Evolutionary conservation across 1,140 invertebrate species (phyloP), one percentile per base, ranked within the genome.

Genomic region (Procambarus virginalis): DNA sequence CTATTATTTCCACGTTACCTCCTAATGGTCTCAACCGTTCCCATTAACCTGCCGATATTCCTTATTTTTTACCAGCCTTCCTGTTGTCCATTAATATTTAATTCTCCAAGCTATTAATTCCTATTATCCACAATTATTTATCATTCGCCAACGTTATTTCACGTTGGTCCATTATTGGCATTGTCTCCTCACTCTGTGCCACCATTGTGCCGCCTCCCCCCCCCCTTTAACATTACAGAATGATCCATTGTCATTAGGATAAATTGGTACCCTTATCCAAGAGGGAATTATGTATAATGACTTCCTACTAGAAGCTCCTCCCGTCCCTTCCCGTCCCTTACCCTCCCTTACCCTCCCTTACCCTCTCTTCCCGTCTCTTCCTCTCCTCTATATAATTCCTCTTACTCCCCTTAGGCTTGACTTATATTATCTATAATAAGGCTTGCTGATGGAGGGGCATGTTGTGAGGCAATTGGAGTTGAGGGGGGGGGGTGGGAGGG

Each of bases 281-380:
- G 2, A 48, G n/a, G 17, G 46, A 17, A 49, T 78, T 78, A 78
- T n/a, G 10, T 6, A 78, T 78, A 51, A 55, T 80, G 48, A 12
- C 48, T 80, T 58, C 48, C 34, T 58, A 3, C 6, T 34, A 76
- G 34, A 14, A 46, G 3, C 60, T n/a, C 34, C 51, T 60, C 34
- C 4, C 20, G 0, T 9, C 55, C 55, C 2, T 2, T 9, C 55
- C 55, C 55, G 1, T 12, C 68, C 55, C 49, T 75, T 48, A 55
- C 68, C 14, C 70, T 55, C n/a, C 45, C 49, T 34, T 12, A 4
- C 70, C 46, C 83, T 84, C 49, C 12, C 83, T 22, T 45, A n/a
- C 48, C 34, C 49, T 75, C 70, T 75, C 70, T 76, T 22, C 51
- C 83, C 51, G 20, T 75, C 83, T 76, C 70, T 34, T 64, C n/a